phyloP scores from a whole-genome alignment of 2,797 vertebrate genomes.

The Amblyopsis hoosieri region DNA sequence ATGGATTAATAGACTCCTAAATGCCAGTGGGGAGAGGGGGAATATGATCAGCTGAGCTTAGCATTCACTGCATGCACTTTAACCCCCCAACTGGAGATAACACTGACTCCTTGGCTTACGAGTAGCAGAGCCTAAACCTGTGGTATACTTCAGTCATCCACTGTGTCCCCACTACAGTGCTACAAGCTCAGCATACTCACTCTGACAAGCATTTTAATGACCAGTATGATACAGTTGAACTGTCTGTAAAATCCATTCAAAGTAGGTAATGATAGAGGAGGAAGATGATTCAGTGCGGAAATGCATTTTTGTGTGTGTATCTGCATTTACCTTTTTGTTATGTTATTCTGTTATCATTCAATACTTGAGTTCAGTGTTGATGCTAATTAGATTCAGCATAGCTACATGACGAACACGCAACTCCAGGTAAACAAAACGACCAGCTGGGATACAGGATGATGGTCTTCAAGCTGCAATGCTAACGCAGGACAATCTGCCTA shows the following conservation, averaged over 20 bases:
- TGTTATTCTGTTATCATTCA: not conserved
- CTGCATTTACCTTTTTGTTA: not conserved
- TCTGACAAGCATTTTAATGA: not conserved
- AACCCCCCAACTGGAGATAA: constrained; percentile 6
- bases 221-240: no score
- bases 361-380: no score
- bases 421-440: no score
- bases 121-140: constrained; percentile 12
- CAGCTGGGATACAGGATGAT: no score
- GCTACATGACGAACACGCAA: no score
- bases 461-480: not conserved
- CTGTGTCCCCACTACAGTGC: not conserved
- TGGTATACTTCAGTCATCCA: no score
- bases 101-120: constrained; percentile 18
- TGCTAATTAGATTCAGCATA: no score
- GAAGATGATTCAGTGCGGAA: not conserved
- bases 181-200: not conserved
- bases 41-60: constrained; percentile 4
- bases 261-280: no score
- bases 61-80: constrained; percentile 9
- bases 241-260: no score
- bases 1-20: constrained; percentile 25
- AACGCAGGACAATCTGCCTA: not conserved
- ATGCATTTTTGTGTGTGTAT: not conserved
- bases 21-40: constrained; percentile 20